Conservation (phyloP, 2,888 invertebrate genomes). For the Actias luna region DNA sequence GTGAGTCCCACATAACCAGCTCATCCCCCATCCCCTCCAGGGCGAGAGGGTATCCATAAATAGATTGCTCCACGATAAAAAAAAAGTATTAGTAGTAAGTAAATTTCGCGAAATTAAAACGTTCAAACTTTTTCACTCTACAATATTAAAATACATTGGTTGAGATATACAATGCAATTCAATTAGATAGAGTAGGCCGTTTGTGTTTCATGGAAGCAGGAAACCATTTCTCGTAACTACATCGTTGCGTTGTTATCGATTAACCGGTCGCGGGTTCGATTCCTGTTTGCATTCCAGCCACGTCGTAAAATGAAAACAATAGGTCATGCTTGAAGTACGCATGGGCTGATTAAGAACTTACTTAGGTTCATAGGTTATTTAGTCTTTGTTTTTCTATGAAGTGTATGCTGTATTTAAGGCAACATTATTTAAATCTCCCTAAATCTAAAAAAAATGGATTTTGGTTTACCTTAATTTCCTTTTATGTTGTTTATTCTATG, state of each 20-base stretch:
- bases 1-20: no score
- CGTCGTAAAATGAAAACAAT: constrained; percentile 62
- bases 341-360: constrained; percentile 9
- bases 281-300: constrained; percentile 68
- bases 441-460: no score
- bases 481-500: no score
- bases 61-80: no score
- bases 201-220: constrained; percentile 17
- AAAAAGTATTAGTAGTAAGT: no score
- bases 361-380: not conserved
- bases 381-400: not conserved
- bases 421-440: no score
- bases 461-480: no score
- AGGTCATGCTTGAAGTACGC: constrained; percentile 31
- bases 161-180: not conserved
- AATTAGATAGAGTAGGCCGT: not conserved
- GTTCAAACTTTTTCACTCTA: no score
- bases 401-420: not conserved
- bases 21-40: no score
- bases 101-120: no score
- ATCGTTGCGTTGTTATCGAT: constrained; percentile 47
- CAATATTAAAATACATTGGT: no score
- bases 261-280: constrained; percentile 46
- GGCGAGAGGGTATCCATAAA: no score
- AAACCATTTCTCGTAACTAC: constrained; percentile 10